phyloP scores from a whole-genome alignment of 2,113 vertebrate genomes.

The Halichoeres trimaculatus region DNA sequence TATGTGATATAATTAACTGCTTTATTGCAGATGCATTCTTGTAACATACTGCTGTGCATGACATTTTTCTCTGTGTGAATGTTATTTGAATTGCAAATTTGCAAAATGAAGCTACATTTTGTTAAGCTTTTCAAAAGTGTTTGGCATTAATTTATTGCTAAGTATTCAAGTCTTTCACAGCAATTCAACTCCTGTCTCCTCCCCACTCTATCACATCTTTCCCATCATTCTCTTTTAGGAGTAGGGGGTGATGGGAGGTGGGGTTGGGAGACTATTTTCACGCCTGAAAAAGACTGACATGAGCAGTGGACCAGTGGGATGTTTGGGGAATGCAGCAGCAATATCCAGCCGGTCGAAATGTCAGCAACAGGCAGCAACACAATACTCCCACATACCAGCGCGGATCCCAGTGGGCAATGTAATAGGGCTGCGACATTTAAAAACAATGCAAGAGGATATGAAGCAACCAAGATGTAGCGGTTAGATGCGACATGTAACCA shows the following conservation, averaged over 20 bases:
- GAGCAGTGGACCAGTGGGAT: slow-evolving; percentile 49
- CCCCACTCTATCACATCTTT: not conserved
- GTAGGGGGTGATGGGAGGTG: not conserved
- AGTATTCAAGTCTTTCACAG: not conserved
- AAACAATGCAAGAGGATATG: slow-evolving; percentile 68
- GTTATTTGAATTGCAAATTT: too few relatives aligned
- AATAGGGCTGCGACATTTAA: slow-evolving; percentile 77
- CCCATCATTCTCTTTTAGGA: slow-evolving; percentile 20
- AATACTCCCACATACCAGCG: slow-evolving; percentile 63
- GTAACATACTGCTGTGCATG: too few relatives aligned
- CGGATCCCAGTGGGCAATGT: slow-evolving; percentile 71
- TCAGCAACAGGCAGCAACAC: slow-evolving; percentile 77
- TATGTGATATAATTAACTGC: too few relatives aligned
- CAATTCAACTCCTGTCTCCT: slow-evolving; percentile 28
- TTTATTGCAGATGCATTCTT: too few relatives aligned
- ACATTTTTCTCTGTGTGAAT: too few relatives aligned
- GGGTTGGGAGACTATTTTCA: slow-evolving; percentile 25
- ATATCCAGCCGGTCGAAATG: slow-evolving; percentile 75
- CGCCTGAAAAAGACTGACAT: slow-evolving; percentile 42
- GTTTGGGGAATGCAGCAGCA: slow-evolving; percentile 62
- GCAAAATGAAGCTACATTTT: not conserved
- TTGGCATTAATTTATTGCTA: not conserved
- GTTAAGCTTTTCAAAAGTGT: not conserved
- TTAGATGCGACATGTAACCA: slow-evolving; percentile 34
- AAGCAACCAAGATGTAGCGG: slow-evolving; percentile 47